phyloP scores from a whole-genome alignment of 2,113 vertebrate genomes.

The Pluvialis apricaria region DNA sequence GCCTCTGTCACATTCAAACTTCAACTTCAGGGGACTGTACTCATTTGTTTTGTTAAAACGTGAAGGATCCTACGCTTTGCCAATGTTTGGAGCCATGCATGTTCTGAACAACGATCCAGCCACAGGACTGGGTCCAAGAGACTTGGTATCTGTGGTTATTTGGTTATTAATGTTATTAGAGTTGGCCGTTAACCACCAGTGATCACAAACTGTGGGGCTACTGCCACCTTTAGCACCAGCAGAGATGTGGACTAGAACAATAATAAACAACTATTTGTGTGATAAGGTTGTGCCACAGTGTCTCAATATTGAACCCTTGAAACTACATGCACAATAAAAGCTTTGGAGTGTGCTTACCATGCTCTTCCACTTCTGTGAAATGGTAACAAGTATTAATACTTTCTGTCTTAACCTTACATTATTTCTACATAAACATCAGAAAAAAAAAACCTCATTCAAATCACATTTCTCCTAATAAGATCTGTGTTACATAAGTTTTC shows the following conservation, averaged over 20 bases:
- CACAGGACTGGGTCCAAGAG: neutral
- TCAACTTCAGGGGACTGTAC: neutral
- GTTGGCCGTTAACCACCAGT: neutral
- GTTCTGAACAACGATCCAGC: neutral
- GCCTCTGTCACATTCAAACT: neutral
- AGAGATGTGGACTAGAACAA: neutral
- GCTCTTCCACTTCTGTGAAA: neutral
- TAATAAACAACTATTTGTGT: neutral
- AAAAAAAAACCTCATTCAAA: neutral
- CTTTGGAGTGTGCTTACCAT: neutral
- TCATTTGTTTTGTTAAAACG: neutral
- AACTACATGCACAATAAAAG: accelerated
- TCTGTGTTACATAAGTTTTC: neutral
- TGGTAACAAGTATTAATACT: neutral
- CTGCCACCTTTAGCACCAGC: neutral
- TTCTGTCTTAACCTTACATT: neutral
- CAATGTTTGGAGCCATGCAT: neutral
- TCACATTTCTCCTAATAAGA: neutral
- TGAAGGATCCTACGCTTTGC: neutral
- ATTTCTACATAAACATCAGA: neutral
- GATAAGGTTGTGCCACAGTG: neutral
- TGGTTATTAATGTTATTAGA: neutral
- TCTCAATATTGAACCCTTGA: neutral
- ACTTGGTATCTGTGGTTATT: neutral
- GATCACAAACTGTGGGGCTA: neutral